A percentile compares a stretch with the other conserved stretches of the same genome.
Evolutionary conservation across 2,113 vertebrate genomes (phyloP).

Genomic region (Callithrix jacchus): DNA sequence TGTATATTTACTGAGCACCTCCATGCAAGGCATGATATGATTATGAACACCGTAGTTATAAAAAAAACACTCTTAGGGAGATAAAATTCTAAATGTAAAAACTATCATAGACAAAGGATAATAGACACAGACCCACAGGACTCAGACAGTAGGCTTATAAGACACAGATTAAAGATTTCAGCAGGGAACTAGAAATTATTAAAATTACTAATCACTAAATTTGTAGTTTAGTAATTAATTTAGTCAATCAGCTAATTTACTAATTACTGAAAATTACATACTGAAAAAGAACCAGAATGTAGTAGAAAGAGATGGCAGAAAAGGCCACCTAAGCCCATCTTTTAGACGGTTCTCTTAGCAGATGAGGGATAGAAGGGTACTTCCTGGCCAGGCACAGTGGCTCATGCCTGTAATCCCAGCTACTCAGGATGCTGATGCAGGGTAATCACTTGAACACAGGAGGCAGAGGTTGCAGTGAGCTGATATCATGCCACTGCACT

Average conservation of each 20-base stretch:
- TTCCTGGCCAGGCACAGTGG: too few relatives aligned
- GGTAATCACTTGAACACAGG: too few relatives aligned
- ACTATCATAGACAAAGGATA: neutral
- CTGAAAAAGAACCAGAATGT: neutral
- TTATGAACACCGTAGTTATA: neutral
- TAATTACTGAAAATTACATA: neutral
- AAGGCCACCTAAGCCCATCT: neutral
- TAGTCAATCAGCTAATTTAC: neutral
- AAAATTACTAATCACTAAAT: neutral
- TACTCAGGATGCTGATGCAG: too few relatives aligned
- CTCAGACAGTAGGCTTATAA: neutral
- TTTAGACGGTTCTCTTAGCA: neutral
- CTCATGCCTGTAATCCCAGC: too few relatives aligned
- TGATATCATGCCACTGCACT: rapidly evolving
- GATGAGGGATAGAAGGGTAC: neutral
- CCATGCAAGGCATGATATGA: neutral
- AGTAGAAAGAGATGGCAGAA: neutral
- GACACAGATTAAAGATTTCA: neutral
- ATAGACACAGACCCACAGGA: neutral
- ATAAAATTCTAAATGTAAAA: neutral
- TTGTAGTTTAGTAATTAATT: neutral
- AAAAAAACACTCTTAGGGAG: neutral
- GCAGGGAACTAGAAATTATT: neutral
- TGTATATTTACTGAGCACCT: neutral
- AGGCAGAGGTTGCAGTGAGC: too few relatives aligned